A percentile compares a stretch with the other conserved stretches of the same genome.
Conservation (phyloP, 2,113 vertebrate genomes). For the Ariopsis seemanni region DNA sequence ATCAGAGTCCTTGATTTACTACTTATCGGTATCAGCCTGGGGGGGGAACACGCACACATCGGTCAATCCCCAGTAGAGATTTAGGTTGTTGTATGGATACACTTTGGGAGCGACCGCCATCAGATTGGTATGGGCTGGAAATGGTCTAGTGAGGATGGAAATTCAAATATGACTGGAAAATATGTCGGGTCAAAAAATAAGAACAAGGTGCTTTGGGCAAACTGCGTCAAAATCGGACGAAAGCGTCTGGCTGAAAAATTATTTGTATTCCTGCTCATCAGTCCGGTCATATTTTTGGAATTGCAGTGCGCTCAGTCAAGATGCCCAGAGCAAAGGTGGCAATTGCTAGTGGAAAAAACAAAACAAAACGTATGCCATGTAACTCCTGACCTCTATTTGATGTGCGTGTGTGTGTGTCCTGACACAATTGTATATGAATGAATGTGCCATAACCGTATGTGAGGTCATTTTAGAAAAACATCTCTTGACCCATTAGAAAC, state of each 20-base stretch:
- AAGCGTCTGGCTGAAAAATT: not conserved
- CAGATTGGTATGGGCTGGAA: not conserved
- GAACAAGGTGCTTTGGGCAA: not conserved
- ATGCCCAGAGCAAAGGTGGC: not conserved
- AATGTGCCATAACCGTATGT: not conserved
- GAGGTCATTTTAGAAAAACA: not conserved
- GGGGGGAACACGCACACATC: no score
- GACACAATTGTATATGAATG: not conserved
- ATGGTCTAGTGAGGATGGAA: not conserved
- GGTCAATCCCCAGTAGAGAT: no score
- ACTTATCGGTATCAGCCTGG: no score
- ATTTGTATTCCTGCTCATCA: not conserved
- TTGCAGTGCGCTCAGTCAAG: not conserved
- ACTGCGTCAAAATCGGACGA: not conserved
- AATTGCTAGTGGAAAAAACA: not conserved
- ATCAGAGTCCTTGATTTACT: no score
- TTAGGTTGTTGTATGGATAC: not conserved
- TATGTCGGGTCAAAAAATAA: not conserved
- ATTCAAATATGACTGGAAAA: not conserved
- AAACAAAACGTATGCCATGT: not conserved
- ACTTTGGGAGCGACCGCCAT: not conserved
- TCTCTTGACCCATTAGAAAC: not conserved
- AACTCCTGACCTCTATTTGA: constrained; percentile 18
- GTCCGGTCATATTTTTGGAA: constrained; percentile 10
- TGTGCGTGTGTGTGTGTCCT: not conserved